Evolutionary conservation across 2,888 invertebrate genomes (phyloP), one percentile per base, ranked within the genome.

Genomic region (Neocrepidodera transversa): DNA sequence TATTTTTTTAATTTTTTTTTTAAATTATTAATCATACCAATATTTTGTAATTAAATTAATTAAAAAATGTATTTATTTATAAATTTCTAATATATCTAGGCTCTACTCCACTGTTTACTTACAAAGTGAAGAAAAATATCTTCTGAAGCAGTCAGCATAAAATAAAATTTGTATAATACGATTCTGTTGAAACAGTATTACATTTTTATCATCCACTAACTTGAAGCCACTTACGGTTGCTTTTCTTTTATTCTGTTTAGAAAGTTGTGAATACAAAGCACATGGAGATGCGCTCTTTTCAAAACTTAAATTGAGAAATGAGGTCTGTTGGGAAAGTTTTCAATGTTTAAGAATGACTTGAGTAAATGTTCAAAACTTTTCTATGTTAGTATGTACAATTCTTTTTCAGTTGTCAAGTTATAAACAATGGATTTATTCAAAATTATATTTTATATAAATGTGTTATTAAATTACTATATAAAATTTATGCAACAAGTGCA

Each of bases 181-280:
- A 26, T 45, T 11, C 26, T 26, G 23, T 36, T 2, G 36, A 14
- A 16, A 50, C 14, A 2, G 26, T 38, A 50, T 50, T 36, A 50
- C 50, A 50, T 20, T 50, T 45, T 50, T 36, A 32, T 48, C 48
- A 17, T 17, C 17, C 32, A 48, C n/a, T 23, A 50, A 50, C 36
- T 50, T 50, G 36, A 50, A 50, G 36, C 50, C 36, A 50, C 50
- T 50, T 50, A 50, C 32, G 35, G 35, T 36, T 50, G 35, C 3
- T 36, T 23, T 50, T 36, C 50, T 50, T 50, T 20, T 18, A 50
- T n/a, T 50, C 16, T 20, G n/a, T 18, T 36, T 30, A 8, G 32
- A 20, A 23, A 23, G 20, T 35, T 36, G 36, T 50, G 35, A 20
- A 50, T 50, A 36, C 50, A 23, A 36, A 49, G 28, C 45, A 45